A percentile compares a stretch with the other conserved stretches of the same genome.
These are phyloP conservation scores for Arrhopalites spinosus DNA, from an alignment of 2,888 invertebrate genomes.

Conservation along the genomic window DNA sequence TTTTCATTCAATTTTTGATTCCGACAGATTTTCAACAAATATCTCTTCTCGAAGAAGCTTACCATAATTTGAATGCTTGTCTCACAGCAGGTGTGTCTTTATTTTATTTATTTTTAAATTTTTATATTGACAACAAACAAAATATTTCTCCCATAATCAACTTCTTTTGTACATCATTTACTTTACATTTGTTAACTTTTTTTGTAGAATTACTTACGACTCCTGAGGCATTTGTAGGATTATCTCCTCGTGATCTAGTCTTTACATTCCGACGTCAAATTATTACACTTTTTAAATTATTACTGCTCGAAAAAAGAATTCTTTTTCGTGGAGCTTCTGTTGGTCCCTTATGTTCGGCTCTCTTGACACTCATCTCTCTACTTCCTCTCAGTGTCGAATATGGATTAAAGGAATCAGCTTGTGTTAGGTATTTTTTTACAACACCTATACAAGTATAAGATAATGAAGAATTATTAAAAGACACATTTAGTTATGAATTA, in stretches of 20 bases:
- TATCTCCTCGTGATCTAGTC: conserved; percentile 80
- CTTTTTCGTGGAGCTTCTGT: conserved; percentile 93
- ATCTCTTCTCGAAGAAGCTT: conserved; percentile 86
- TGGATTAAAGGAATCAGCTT: conserved; percentile 81
- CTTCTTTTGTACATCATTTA: no score
- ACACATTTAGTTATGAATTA: no score
- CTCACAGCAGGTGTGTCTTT: conserved; percentile 60
- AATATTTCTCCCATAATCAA: no score
- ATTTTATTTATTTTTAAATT: no score
- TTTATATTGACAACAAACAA: no score
- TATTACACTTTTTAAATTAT: conserved; percentile 86
- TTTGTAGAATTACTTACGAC: conserved; percentile 61
- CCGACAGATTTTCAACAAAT: conserved; percentile 82
- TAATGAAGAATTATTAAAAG: no score
- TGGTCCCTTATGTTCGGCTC: conserved; percentile 80
- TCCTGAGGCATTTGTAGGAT: conserved; percentile 71
- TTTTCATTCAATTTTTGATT: no score
- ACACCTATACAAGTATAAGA: no score
- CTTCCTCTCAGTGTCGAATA: conserved; percentile 87
- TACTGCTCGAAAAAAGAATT: conserved; percentile 85
- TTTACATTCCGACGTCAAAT: conserved; percentile 89
- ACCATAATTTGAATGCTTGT: conserved; percentile 86
- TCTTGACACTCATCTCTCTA: conserved; percentile 86
- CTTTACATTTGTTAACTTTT: no score
- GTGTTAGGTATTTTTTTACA: no score